phyloP scores from a whole-genome alignment of 2,797 vertebrate genomes.

The Picus viridis region DNA sequence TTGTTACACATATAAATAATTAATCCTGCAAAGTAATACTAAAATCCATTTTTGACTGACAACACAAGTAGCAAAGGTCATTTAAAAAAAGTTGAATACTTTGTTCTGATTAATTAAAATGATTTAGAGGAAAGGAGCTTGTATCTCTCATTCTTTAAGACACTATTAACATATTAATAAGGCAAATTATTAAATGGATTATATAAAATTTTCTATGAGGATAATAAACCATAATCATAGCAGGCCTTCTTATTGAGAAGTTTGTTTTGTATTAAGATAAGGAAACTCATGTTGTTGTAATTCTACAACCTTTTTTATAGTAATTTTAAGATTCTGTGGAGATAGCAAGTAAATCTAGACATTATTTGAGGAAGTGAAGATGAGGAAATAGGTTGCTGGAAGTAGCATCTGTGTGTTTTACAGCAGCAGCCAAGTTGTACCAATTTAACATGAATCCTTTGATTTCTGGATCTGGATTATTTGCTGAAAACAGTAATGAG shows the following conservation, averaged over 20 bases:
- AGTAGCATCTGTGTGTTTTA: not conserved
- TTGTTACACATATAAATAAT: constrained; percentile 16
- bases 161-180: not conserved
- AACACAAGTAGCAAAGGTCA: constrained; percentile 12
- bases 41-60: constrained; percentile 39
- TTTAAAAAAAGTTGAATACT: not conserved
- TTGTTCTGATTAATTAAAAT: constrained; percentile 54
- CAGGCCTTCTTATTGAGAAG: not conserved
- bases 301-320: not conserved
- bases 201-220: not conserved
- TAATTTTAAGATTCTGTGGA: not conserved
- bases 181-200: constrained; percentile 13
- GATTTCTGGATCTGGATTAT: not conserved
- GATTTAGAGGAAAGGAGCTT: not conserved
- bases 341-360: constrained; percentile 19
- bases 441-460: not conserved
- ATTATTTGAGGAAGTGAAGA: not conserved
- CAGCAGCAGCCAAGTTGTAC: not conserved
- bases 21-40: constrained; percentile 10
- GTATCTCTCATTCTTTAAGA: not conserved
- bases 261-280: not conserved
- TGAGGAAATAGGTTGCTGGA: not conserved
- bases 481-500: not conserved
- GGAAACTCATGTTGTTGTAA: not conserved
- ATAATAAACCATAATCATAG: not conserved